A percentile compares a stretch with the other conserved stretches of the same genome.
Evolutionary conservation across 2,113 vertebrate species (phyloP).

Genomic region (Pholis gunnellus): DNA sequence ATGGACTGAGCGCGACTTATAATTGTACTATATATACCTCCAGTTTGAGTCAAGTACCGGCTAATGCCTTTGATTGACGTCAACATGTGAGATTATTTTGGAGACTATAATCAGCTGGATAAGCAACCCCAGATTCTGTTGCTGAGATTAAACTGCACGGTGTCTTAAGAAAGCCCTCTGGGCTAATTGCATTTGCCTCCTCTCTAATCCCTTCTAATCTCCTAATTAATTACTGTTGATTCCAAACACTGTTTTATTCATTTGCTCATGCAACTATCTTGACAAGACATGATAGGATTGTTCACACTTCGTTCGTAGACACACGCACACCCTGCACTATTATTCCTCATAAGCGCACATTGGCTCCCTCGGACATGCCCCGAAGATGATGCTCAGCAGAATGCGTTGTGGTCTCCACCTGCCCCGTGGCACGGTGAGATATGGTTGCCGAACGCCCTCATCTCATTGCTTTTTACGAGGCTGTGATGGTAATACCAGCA

Average conservation of each 20-base stretch:
- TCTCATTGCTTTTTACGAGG: conserved; percentile 23
- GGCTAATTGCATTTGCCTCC: conserved; percentile 61
- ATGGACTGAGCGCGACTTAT: background rate
- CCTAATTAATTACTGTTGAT: conserved; percentile 64
- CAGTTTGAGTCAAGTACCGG: background rate
- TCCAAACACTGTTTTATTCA: conserved; percentile 56
- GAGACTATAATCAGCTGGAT: conserved; percentile 31
- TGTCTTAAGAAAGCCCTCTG: conserved; percentile 51
- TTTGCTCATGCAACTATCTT: conserved; percentile 40
- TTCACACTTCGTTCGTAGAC: conserved; percentile 45
- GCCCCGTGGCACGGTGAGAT: conserved; percentile 40
- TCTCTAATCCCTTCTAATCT: conserved; percentile 72
- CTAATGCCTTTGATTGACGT: conserved; percentile 6
- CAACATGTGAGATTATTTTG: conserved; percentile 19
- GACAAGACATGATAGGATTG: conserved; percentile 56
- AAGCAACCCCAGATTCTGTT: conserved; percentile 30
- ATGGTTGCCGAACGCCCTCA: conserved; percentile 33
- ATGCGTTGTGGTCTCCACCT: conserved; percentile 32
- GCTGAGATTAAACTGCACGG: conserved; percentile 48
- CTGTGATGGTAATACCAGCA: conserved; percentile 19
- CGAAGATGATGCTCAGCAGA: conserved; percentile 37
- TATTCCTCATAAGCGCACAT: conserved; percentile 16
- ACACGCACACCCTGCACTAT: background rate
- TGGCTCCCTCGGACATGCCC: conserved; percentile 6
- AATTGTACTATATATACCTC: background rate